Evolutionary conservation across 1,140 invertebrate genomes (phyloP), one percentile per base, ranked within the genome.

Genomic region (Portunus trituberculatus): DNA sequence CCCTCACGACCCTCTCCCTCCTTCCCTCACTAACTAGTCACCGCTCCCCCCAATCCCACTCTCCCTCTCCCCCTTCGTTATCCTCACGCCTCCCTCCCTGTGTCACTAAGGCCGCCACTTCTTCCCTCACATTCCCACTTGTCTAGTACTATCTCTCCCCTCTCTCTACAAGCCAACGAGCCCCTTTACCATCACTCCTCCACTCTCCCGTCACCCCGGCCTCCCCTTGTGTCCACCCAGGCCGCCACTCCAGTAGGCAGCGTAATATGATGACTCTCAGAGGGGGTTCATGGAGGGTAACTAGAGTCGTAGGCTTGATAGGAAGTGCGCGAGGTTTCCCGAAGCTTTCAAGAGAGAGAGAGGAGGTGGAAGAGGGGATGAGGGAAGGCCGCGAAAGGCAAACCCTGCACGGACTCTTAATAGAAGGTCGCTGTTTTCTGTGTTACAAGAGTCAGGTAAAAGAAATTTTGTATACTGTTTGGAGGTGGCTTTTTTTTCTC

Each of bases 241-340:
- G 91, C 20, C 67, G 25, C 67, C 20, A 59, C 52, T 59, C 52
- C 52, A 20, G 90, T 20, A 91, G 48, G 90, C 25, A 91, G 45
- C 29, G 91, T 39, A 76, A 67, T 28, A 92, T 12, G 59, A 76
- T 39, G 91, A 92, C 48, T 25, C n/a, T 32, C 48, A 92, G 52
- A 91, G 39, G 48, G 46, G 59, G 31, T 45, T 76, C n/a, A 25
- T 76, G 87, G 25, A 48, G 46, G n/a, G 46, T 20, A 88, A 48
- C 67, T 76, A 7, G 46, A 20, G 20, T 76, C 67, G 52, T 88
- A 59, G 82, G 31, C 2, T 84, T n/a, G 32, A 52, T 39, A 84
- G 25, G 45, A 29, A 52, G 12, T 0, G 32, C 28, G 83, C 0
- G 91, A 29, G 31, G 46, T 31, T 29, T n/a, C 31, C 25, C 7